Conservation (phyloP, 2,888 invertebrate species). For the Ceratothoa steindachneri region DNA sequence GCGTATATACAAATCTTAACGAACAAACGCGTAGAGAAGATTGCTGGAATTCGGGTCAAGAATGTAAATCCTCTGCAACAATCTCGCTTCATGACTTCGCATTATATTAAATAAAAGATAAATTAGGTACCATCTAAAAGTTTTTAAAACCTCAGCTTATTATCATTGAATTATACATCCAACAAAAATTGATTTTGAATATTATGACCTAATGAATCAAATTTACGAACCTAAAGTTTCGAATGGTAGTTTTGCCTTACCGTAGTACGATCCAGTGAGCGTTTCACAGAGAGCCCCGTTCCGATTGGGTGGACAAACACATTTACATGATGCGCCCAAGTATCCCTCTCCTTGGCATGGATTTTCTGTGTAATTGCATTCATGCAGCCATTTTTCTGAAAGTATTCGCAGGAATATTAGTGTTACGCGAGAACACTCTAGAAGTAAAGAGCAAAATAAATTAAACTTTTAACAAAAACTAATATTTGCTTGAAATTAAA, state of each 20-base stretch:
- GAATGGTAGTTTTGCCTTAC: constrained; percentile 11
- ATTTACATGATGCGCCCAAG: constrained; percentile 26
- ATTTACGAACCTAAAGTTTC: too few species aligned
- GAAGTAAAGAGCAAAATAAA: background rate
- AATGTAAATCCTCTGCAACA: too few species aligned
- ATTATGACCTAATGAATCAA: too few species aligned
- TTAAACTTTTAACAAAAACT: background rate
- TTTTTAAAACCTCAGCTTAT: too few species aligned
- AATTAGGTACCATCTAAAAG: too few species aligned
- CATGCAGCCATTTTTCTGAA: constrained; percentile 31
- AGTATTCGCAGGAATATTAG: background rate
- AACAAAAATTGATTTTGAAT: too few species aligned
- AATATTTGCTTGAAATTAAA: background rate
- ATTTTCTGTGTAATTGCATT: constrained; percentile 29
- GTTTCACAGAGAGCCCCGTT: constrained; percentile 22
- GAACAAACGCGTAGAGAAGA: too few species aligned
- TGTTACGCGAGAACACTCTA: background rate
- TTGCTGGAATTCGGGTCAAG: too few species aligned
- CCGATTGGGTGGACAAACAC: constrained; percentile 36
- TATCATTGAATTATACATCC: too few species aligned
- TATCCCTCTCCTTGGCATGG: constrained; percentile 41
- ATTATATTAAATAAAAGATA: too few species aligned
- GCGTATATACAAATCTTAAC: too few species aligned
- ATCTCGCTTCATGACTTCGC: too few species aligned
- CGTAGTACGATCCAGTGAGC: constrained; percentile 29